These are phyloP conservation scores for Anthopleura xanthogrammica DNA, from an alignment of 92 coral and sea anemone species.

Conservation along the genomic window DNA sequence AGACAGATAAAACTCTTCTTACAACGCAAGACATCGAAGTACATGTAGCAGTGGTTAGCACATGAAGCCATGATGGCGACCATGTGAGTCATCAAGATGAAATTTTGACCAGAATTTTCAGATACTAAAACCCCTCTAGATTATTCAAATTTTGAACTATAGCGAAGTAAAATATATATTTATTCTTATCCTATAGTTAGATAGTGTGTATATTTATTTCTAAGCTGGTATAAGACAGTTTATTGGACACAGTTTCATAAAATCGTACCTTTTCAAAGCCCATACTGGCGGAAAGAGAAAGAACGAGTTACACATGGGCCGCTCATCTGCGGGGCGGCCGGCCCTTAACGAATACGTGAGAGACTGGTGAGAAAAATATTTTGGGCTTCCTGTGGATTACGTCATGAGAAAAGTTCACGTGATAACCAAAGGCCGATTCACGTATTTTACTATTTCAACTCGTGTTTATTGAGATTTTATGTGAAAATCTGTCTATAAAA, in stretches of 20 bases:
- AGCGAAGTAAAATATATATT: not conserved
- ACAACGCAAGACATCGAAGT: not conserved
- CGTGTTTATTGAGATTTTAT: no score
- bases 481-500: not conserved
- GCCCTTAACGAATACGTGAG: constrained; percentile 6
- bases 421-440: not conserved
- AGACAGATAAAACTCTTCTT: not conserved
- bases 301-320: constrained; percentile 56
- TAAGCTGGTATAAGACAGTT: not conserved
- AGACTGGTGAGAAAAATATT: not conserved
- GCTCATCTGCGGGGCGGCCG: constrained; percentile 78
- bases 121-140: no score
- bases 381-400: constrained; percentile 34
- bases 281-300: constrained; percentile 87
- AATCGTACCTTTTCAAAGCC: constrained; percentile 96
- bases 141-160: not conserved
- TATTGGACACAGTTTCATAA: not conserved
- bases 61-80: not conserved
- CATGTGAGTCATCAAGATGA: constrained; percentile 11
- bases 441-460: not conserved
- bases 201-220: not conserved
- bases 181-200: constrained; percentile 3
- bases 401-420: constrained; percentile 14
- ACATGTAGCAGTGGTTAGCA: not conserved
- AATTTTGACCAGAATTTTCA: not conserved